Percentiles rank a stretch among this genome's conserved stretches.
Conservation (phyloP, 2,797 vertebrate genomes). For the Enteromius anoplus region DNA sequence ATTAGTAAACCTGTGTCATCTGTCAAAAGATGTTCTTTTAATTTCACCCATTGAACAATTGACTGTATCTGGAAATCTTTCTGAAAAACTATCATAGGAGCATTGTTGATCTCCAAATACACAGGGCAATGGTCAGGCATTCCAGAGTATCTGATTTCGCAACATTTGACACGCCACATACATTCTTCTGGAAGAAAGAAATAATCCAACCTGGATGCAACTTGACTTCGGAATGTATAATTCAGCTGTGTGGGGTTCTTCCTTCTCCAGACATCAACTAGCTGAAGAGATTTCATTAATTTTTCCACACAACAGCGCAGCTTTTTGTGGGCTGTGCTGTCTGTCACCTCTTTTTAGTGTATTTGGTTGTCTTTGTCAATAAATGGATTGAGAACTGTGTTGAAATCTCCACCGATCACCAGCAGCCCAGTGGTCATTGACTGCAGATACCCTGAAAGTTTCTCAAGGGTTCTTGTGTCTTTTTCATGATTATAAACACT, state of each 20-base stretch:
- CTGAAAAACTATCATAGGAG: no score
- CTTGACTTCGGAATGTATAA: background rate
- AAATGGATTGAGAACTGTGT: conserved; percentile 25
- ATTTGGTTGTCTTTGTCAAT: conserved; percentile 1
- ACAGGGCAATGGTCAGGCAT: no score
- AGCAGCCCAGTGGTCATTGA: conserved; percentile 14
- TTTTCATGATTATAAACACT: background rate
- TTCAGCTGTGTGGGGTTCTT: background rate
- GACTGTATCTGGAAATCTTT: no score
- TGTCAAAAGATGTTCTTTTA: no score
- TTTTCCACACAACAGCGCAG: background rate
- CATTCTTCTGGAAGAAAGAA: conserved; percentile 22
- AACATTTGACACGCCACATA: conserved; percentile 18
- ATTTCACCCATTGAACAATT: no score
- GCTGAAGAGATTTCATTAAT: background rate
- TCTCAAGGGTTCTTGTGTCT: conserved; percentile 6
- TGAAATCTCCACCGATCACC: conserved; percentile 44
- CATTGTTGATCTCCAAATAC: no score
- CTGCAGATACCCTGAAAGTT: conserved; percentile 5
- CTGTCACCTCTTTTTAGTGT: no score
- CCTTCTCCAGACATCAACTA: background rate
- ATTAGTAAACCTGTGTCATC: no score
- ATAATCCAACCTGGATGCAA: background rate
- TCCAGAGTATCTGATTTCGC: no score
- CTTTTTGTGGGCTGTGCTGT: background rate